Evolutionary conservation across 2,888 invertebrate species (phyloP).

Genomic region (Pollenia labialis): DNA sequence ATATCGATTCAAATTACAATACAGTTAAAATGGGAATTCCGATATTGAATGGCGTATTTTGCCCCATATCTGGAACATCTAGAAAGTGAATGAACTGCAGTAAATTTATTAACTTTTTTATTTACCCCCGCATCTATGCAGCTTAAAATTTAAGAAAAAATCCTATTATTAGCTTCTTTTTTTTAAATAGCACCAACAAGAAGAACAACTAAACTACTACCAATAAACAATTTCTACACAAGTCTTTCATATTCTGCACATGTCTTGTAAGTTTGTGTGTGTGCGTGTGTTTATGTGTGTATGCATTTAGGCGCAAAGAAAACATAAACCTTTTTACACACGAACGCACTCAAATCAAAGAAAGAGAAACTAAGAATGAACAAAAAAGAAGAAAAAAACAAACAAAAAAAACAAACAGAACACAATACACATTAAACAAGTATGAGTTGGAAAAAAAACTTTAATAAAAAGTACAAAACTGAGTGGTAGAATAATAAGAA

Average conservation of each 20-base stretch:
- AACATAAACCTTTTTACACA: conserved; percentile 21
- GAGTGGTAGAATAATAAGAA: conserved; percentile 14
- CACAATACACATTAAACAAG: conserved; percentile 9
- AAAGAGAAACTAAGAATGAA: conserved; percentile 3
- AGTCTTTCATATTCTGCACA: conserved; percentile 5
- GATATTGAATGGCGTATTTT: too few species aligned
- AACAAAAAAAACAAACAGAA: conserved; percentile 35
- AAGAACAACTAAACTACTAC: not conserved
- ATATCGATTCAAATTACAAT: too few species aligned
- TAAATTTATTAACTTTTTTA: not conserved
- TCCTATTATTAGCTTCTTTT: conserved; percentile 47
- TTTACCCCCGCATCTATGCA: not conserved
- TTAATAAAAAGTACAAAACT: conserved; percentile 37
- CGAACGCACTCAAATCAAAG: conserved; percentile 43
- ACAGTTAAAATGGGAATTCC: too few species aligned
- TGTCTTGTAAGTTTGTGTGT: not conserved
- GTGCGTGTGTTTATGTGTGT: not conserved
- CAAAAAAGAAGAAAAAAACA: not conserved
- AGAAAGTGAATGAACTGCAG: not conserved
- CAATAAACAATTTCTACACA: conserved; percentile 16
- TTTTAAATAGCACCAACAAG: conserved; percentile 1
- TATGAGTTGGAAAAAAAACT: conserved; percentile 16
- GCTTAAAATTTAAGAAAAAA: not conserved
- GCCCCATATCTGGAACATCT: too few species aligned
- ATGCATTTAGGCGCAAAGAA: conserved; percentile 52